phyloP scores from a whole-genome alignment of 64 coral and sea anemone genomes.

The Exaiptasia diaphana region DNA sequence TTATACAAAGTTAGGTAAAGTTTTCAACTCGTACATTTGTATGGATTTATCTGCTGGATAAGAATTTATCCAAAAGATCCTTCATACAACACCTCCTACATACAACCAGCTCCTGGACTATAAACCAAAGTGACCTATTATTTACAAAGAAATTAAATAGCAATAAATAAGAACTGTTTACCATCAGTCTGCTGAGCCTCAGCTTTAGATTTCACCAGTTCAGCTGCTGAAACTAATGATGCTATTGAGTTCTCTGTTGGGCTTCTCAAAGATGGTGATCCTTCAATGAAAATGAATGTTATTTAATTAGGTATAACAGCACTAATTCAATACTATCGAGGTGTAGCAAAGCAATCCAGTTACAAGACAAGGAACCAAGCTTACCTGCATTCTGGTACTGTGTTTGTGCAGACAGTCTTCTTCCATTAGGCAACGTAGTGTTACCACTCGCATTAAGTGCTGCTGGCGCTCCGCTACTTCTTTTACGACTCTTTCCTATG shows the following conservation, averaged over 20 bases:
- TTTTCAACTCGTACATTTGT: no score
- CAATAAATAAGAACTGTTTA: neutral
- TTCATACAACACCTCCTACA: no score
- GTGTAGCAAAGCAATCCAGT: neutral
- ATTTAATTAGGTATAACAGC: neutral
- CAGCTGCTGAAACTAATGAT: conserved; percentile 78
- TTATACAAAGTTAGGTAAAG: neutral
- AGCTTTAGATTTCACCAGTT: conserved; percentile 78
- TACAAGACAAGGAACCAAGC: no score
- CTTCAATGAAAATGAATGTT: conserved; percentile 29
- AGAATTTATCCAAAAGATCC: no score
- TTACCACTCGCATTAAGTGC: neutral
- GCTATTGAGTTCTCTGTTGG: conserved; percentile 93
- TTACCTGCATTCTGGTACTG: conserved; percentile 87
- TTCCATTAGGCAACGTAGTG: conserved; percentile 56
- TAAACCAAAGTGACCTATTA: no score
- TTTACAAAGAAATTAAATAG: no score
- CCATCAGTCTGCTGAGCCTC: conserved; percentile 26
- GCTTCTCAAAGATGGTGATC: conserved; percentile 78
- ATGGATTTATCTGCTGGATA: no score
- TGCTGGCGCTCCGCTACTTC: neutral
- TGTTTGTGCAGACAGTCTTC: conserved; percentile 75
- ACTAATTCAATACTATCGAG: neutral
- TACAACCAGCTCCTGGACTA: no score
- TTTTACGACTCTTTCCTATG: conserved; percentile 2